Evolutionary conservation across 2,888 invertebrate species (phyloP).

Genomic region (Sminthurinus aureus): DNA sequence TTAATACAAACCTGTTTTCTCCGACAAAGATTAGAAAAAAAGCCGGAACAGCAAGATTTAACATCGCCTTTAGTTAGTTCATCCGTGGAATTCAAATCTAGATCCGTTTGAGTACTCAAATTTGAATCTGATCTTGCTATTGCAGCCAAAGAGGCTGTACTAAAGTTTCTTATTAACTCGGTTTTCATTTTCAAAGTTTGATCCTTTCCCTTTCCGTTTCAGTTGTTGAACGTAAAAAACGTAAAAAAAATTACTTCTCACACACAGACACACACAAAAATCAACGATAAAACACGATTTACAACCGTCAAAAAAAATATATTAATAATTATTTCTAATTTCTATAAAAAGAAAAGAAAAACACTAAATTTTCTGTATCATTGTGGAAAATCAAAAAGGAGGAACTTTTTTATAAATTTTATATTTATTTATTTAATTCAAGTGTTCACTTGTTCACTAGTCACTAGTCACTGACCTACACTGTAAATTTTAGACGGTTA

Average conservation of each 20-base stretch:
- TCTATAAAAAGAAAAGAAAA: too few species aligned
- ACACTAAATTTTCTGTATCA: too few species aligned
- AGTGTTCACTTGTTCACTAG: too few species aligned
- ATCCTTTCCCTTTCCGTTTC: not conserved
- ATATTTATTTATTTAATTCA: too few species aligned
- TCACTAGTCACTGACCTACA: too few species aligned
- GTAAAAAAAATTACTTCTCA: not conserved
- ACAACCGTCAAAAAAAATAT: too few species aligned
- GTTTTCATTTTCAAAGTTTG: constrained; percentile 57
- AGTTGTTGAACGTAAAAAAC: not conserved
- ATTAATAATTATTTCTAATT: too few species aligned
- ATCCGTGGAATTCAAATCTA: not conserved
- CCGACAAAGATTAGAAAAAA: constrained; percentile 42
- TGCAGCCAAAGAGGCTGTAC: constrained; percentile 56
- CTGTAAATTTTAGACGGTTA: too few species aligned
- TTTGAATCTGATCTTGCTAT: constrained; percentile 54
- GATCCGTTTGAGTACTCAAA: constrained; percentile 33
- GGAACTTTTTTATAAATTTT: too few species aligned
- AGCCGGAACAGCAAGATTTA: constrained; percentile 6
- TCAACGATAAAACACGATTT: too few species aligned
- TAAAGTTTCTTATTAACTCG: constrained; percentile 56
- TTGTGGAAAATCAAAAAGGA: too few species aligned
- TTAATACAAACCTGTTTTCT: constrained; percentile 53
- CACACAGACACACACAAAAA: too few species aligned
- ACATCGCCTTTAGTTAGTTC: not conserved